Percentiles rank a stretch among this genome's conserved stretches.
Evolutionary conservation across 2,797 vertebrate species (phyloP).

Genomic region (Pteropus rufus): DNA sequence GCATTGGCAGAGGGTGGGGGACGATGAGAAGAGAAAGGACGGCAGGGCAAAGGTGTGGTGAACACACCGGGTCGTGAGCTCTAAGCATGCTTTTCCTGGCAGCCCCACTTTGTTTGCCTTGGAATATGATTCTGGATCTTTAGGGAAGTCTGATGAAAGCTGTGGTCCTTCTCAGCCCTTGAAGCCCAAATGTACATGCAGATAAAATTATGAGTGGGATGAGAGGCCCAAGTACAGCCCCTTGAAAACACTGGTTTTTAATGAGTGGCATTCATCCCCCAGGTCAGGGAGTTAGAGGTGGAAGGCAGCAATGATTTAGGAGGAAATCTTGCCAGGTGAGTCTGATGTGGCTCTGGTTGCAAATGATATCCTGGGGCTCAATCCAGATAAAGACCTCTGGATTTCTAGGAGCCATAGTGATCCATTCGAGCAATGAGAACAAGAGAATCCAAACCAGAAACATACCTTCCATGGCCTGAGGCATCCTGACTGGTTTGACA

Average conservation of each 20-base stretch:
- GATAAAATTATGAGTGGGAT: not conserved
- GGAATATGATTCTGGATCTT: not conserved
- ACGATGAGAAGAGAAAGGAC: accelerated
- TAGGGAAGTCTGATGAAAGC: not conserved
- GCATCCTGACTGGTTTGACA: not conserved
- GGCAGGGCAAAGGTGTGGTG: not conserved
- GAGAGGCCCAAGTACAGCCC: not conserved
- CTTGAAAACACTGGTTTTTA: not conserved
- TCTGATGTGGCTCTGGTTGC: not conserved
- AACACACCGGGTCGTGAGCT: accelerated
- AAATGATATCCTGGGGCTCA: not conserved
- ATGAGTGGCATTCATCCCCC: not conserved
- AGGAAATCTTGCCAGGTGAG: not conserved
- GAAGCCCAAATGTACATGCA: not conserved
- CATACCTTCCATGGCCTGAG: accelerated
- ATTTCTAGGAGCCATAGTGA: not conserved
- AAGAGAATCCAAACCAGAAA: not conserved
- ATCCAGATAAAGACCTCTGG: not conserved
- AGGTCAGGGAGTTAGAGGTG: not conserved
- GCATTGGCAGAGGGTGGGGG: accelerated
- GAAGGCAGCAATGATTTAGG: not conserved
- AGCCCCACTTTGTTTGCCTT: not conserved
- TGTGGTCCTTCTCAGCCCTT: not conserved
- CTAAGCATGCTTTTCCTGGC: accelerated
- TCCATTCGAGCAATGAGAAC: not conserved